Evolutionary conservation across 1,140 invertebrate species (phyloP).

Genomic region (Anoplophora glabripennis): DNA sequence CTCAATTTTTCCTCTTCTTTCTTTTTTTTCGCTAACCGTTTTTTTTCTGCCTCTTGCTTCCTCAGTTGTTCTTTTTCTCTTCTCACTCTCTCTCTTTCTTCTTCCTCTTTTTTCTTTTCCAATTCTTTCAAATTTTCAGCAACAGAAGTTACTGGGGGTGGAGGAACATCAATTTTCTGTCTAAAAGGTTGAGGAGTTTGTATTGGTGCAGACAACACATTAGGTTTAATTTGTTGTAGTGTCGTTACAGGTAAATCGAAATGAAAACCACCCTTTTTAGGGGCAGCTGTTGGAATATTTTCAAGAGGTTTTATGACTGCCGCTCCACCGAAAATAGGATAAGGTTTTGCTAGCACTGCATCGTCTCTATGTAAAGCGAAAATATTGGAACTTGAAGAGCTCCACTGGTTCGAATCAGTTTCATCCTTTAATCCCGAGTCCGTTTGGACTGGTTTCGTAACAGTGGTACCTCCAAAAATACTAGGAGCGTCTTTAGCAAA

Average conservation of each 20-base stretch:
- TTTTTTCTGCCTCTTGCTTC: slow-evolving; percentile 43
- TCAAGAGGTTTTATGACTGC: background rate
- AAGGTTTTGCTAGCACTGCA: background rate
- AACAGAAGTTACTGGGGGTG: too few relatives aligned
- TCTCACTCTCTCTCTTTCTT: slow-evolving; percentile 31
- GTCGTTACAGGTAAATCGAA: slow-evolving; percentile 7
- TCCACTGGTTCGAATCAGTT: background rate
- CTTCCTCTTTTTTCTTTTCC: slow-evolving; percentile 5
- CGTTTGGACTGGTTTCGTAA: background rate
- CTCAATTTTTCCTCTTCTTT: slow-evolving; percentile 42
- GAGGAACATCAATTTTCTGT: background rate
- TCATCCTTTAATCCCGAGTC: background rate
- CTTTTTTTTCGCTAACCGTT: slow-evolving; percentile 49
- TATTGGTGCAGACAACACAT: background rate
- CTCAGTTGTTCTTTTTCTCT: slow-evolving; percentile 46
- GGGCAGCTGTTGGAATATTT: background rate
- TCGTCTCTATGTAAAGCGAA: background rate
- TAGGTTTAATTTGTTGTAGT: background rate
- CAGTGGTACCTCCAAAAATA: background rate
- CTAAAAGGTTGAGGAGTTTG: background rate
- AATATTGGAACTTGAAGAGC: background rate
- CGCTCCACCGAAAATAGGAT: background rate
- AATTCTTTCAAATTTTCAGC: slow-evolving; percentile 28
- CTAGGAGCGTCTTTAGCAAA: background rate
- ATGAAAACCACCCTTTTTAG: slow-evolving; percentile 23